Evolutionary conservation across 2,113 vertebrate species (phyloP).

Genomic region (Nycticebus coucang): DNA sequence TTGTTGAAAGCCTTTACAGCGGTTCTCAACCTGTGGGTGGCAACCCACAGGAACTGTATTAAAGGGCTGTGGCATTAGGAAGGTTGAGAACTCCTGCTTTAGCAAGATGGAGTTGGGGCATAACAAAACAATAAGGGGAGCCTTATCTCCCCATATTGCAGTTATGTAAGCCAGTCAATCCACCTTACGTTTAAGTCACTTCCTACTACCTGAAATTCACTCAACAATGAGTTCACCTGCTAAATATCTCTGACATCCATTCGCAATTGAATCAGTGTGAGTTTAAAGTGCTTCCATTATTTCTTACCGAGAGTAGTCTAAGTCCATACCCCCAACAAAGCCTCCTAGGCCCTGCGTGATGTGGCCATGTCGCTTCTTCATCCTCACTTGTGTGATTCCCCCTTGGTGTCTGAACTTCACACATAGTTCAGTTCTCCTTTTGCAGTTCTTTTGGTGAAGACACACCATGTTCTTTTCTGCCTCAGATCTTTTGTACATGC

Average conservation of each 20-base stretch:
- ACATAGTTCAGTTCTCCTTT: background rate
- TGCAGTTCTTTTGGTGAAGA: slow-evolving; percentile 2
- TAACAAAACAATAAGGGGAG: background rate
- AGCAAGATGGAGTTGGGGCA: too few species aligned
- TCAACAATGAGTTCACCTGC: background rate
- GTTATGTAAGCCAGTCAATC: background rate
- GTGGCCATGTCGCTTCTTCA: background rate
- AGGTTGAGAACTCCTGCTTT: too few species aligned
- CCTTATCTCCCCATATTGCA: background rate
- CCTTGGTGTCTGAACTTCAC: background rate
- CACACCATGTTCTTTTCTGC: background rate
- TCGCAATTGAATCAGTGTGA: background rate
- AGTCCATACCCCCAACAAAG: background rate
- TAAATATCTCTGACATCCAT: background rate
- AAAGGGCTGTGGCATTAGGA: too few species aligned
- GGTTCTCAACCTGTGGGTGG: too few species aligned
- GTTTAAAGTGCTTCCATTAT: background rate
- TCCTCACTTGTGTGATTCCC: background rate
- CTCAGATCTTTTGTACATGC: background rate
- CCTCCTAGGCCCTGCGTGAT: background rate
- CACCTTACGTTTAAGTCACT: background rate
- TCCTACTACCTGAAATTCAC: slow-evolving; percentile 12
- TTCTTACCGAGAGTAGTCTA: background rate
- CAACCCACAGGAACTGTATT: too few species aligned
- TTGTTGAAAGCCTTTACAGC: too few species aligned